These are phyloP conservation scores for Linepithema humile DNA, from an alignment of 1,140 invertebrate species.

Conservation along the genomic window DNA sequence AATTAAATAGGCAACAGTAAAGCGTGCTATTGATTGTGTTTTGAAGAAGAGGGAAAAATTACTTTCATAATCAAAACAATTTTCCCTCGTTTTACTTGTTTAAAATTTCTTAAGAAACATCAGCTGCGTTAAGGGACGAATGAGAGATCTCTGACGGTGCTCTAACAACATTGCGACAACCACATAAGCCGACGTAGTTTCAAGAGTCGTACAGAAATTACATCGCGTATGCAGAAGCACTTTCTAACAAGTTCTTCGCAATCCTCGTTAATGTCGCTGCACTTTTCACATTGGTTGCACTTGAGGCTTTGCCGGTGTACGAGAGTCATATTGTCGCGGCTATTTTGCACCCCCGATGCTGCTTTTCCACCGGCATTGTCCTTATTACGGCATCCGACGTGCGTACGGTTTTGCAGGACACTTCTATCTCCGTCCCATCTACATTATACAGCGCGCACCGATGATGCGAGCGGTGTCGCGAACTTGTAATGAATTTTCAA, in stretches of 20 bases:
- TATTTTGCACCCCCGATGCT: not conserved
- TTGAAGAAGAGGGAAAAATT: too few species aligned
- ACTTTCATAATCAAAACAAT: not conserved
- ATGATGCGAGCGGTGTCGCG: slow-evolving; percentile 34
- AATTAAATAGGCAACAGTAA: too few species aligned
- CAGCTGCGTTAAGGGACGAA: not conserved
- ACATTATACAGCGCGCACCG: not conserved
- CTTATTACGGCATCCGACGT: not conserved
- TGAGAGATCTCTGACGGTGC: not conserved
- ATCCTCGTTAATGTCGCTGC: slow-evolving; percentile 47
- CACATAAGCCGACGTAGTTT: slow-evolving; percentile 19
- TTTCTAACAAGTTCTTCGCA: slow-evolving; percentile 48
- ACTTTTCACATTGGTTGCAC: slow-evolving; percentile 1
- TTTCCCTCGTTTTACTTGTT: not conserved
- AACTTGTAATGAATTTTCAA: slow-evolving; percentile 57
- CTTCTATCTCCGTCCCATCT: slow-evolving; percentile 42
- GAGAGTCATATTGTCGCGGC: not conserved
- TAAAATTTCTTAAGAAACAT: not conserved
- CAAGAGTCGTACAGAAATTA: slow-evolving; percentile 39
- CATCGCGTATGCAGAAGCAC: not conserved
- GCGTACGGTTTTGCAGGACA: slow-evolving; percentile 16
- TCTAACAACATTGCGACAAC: slow-evolving; percentile 18
- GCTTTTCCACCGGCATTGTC: slow-evolving; percentile 15
- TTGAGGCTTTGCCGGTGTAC: not conserved
- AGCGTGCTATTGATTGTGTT: too few species aligned